A percentile compares a stretch with the other conserved stretches of the same genome.
These are phyloP conservation scores for Musca vetustissima DNA, from an alignment of 1,140 invertebrate species.

Conservation along the genomic window DNA sequence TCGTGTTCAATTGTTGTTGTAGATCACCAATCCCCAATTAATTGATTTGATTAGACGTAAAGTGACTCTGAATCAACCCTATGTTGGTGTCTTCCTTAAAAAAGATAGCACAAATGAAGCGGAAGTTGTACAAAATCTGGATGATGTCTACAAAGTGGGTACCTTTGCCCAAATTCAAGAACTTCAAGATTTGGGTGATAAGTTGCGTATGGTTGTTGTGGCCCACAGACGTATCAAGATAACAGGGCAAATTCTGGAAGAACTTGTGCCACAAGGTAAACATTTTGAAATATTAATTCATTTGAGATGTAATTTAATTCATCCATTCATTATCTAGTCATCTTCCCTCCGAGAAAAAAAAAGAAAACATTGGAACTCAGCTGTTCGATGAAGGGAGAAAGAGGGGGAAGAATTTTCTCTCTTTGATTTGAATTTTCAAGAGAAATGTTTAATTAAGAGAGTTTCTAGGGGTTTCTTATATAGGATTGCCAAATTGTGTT, in stretches of 20 bases:
- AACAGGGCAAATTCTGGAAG: slow-evolving; percentile 74
- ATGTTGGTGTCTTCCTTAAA: slow-evolving; percentile 96
- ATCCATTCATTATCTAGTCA: neutral
- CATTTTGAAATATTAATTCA: neutral
- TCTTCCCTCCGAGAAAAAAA: no score
- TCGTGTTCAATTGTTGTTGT: slow-evolving; percentile 25
- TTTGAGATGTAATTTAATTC: no score
- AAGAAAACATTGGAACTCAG: no score
- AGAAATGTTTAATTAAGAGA: no score
- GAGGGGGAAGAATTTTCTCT: no score
- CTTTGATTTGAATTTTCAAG: no score
- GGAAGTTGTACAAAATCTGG: slow-evolving; percentile 83
- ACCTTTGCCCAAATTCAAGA: slow-evolving; percentile 98
- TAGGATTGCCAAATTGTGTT: no score
- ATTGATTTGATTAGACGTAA: slow-evolving; percentile 92
- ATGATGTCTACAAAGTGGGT: slow-evolving; percentile 89
- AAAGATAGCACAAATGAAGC: slow-evolving; percentile 86
- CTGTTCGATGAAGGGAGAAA: no score
- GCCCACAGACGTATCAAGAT: slow-evolving; percentile 87
- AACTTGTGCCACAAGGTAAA: slow-evolving; percentile 58
- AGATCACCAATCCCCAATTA: slow-evolving; percentile 84
- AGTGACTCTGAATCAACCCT: slow-evolving; percentile 94
- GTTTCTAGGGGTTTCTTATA: no score
- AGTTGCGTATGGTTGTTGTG: slow-evolving; percentile 89
- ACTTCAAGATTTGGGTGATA: slow-evolving; percentile 92